These are phyloP conservation scores for Eupeodes corollae DNA, from an alignment of 1,140 invertebrate species.

Conservation along the genomic window DNA sequence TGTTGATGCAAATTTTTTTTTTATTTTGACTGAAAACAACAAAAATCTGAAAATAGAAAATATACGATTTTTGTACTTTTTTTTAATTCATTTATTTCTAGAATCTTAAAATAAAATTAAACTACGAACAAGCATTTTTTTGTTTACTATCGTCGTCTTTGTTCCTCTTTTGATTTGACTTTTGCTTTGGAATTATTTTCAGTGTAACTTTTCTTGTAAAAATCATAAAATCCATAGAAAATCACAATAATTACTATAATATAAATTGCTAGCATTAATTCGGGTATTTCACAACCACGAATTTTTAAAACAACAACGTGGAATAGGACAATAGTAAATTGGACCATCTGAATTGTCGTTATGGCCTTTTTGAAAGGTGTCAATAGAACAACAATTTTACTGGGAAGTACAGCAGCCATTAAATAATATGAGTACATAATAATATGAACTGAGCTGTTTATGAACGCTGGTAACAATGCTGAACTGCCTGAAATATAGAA, in stretches of 20 bases:
- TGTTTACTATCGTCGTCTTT: too few relatives aligned
- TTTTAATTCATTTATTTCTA: too few relatives aligned
- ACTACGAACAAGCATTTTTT: too few relatives aligned
- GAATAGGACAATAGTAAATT: conserved; percentile 51
- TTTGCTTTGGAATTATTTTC: conserved; percentile 5
- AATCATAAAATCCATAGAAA: conserved; percentile 60
- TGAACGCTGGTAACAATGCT: conserved; percentile 59
- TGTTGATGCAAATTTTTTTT: too few relatives aligned
- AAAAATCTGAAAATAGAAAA: too few relatives aligned
- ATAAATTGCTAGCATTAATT: conserved; percentile 39
- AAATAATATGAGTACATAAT: conserved; percentile 80
- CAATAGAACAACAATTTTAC: conserved; percentile 20
- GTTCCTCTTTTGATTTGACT: too few relatives aligned
- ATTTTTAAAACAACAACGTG: conserved; percentile 27
- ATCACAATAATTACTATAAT: conserved; percentile 47
- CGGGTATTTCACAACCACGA: conserved; percentile 10
- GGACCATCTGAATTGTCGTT: conserved; percentile 40
- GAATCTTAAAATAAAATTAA: too few relatives aligned
- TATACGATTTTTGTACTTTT: too few relatives aligned
- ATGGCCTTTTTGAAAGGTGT: conserved; percentile 34
- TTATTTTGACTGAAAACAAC: too few relatives aligned
- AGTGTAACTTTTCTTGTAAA: conserved; percentile 47
- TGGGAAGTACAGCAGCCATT: conserved; percentile 57
- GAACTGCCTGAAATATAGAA: conserved; percentile 51
- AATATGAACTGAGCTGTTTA: conserved; percentile 66